Evolutionary conservation across 2,888 invertebrate genomes (phyloP), one percentile per base, ranked within the genome.

Genomic region (Trissonchulus latispiculum): DNA sequence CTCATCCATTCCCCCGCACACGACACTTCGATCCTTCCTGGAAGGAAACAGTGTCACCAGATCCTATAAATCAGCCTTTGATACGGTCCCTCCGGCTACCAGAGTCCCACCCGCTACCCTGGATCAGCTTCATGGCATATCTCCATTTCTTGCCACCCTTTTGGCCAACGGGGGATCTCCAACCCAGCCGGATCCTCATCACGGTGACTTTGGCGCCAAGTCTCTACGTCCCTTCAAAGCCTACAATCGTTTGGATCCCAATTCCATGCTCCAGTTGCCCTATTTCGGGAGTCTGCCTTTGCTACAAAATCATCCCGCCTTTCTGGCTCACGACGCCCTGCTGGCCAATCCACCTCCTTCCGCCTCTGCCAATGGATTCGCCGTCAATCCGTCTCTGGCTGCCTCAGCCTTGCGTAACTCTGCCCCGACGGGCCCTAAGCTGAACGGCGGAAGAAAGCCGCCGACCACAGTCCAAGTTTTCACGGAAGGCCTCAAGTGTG

Each of bases 181-280:
- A n/a, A n/a, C n/a, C n/a, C n/a, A n/a, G 59, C n/a, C 59, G 59
- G n/a, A 59, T 23, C 29, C 8, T n/a, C 29, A 64, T n/a, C 29
- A n/a, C n/a, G 36, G n/a, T 68, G 23, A 36, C 69, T 3, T 15
- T 33, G 32, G 32, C n/a, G 36, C 23, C 23, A 32, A n/a, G 35
- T 29, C 31, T 8, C 32, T 48, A 15, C 66, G 74, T n/a, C 74
- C 74, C 33, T 74, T 74, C 72, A 72, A 74, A 36, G 72, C 72
- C 18, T 74, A 74, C 74, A 72, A 74, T 59, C 74, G 72, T 2
- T 1, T 23, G 1, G 72, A 74, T 31, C 74, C 74, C 8, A n/a
- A 32, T 1, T 74, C 74, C 48, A 72, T 72, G 29, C 48, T 74
- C 29, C 72, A 74, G 35, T 8, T 74, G 15, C 18, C 23, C n/a